A percentile compares a stretch with the other conserved stretches of the same genome.
Conservation (phyloP, 1,140 invertebrate genomes). For the Apocrypta bakeri region DNA sequence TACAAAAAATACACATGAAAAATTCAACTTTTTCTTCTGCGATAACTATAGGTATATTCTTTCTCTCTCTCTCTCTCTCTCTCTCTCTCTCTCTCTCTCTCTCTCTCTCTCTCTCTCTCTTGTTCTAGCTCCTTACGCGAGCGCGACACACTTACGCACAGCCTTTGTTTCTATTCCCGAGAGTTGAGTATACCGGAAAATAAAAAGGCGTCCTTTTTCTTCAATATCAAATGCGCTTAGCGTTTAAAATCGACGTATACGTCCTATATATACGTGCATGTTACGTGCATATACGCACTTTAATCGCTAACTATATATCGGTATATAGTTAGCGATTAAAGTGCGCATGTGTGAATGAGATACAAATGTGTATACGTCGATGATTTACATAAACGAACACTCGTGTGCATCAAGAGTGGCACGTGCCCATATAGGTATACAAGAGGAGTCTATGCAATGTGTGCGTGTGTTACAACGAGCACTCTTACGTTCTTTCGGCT, state of each 20-base stretch:
- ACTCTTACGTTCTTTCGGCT: too few species aligned
- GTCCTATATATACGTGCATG: too few species aligned
- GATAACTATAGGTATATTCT: too few species aligned
- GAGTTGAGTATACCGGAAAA: too few species aligned
- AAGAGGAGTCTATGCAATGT: too few species aligned
- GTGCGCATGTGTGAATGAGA: background rate
- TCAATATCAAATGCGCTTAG: background rate
- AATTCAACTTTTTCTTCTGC: too few species aligned
- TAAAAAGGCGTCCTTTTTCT: background rate
- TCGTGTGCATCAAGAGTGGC: background rate
- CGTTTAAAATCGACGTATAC: too few species aligned
- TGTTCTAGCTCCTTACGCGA: too few species aligned
- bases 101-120: background rate
- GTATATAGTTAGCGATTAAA: too few species aligned
- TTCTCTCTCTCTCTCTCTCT: too few species aligned
- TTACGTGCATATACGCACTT: too few species aligned
- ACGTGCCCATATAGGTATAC: background rate
- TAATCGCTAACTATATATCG: too few species aligned
- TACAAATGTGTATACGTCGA: background rate
- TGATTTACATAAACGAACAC: conserved; percentile 1
- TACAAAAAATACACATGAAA: conserved; percentile 5
- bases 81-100: background rate
- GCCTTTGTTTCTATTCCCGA: background rate
- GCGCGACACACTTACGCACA: background rate
- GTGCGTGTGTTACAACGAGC: background rate